Base-by-base conservation (phyloP, 2,113 vertebrate genomes). In the Bubo bubo region DNA sequence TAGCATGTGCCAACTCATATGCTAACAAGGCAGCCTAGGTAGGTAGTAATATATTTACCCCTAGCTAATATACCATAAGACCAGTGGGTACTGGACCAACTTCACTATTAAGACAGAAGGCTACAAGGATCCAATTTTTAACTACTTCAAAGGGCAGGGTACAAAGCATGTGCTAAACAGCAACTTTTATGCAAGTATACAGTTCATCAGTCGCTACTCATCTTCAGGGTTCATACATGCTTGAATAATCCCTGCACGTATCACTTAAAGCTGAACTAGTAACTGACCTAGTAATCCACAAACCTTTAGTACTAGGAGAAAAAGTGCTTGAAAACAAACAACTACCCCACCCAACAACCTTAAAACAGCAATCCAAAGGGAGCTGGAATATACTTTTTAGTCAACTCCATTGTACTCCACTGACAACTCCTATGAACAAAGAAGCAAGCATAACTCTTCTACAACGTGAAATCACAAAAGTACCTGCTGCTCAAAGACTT, bases 31-130 rank as follows among this genome's bases (percentile, higher is more conserved):
- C 13, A 66, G 8, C 8, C 15, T 45, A 62, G 18, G 37, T 10
- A 79, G 15, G 8, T 9, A 83, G 22, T 2, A 59, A 28, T 34
- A 32, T 14, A 63, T 55, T 76, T 70, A 89, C 9, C 77, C 20
- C 22, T 72, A 41, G 3, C 9, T 67, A 63, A 14, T 41, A 14
- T 41, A 76, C 4, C 26, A 64, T 64, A 14, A 72, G 45, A 52
- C 13, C 8, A 63, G 20, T 6, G 20, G 6, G 15, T 52, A 77
- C 27, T 0, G 0, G 39, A 64, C 22, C 18, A 56, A 47, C 4
- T 10, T 70, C 59, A 30, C n/a, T 60, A 34, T 53, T 41, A 60
- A 30, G 14, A 79, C 8, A 89, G 22, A 64, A 26, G 14, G 2
- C 28, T 67, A 17, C 4, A 55, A 67, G 17, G 23, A 70, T n/a